Evolutionary conservation across 2,797 vertebrate genomes (phyloP).

Genomic region (Momotus momota): DNA sequence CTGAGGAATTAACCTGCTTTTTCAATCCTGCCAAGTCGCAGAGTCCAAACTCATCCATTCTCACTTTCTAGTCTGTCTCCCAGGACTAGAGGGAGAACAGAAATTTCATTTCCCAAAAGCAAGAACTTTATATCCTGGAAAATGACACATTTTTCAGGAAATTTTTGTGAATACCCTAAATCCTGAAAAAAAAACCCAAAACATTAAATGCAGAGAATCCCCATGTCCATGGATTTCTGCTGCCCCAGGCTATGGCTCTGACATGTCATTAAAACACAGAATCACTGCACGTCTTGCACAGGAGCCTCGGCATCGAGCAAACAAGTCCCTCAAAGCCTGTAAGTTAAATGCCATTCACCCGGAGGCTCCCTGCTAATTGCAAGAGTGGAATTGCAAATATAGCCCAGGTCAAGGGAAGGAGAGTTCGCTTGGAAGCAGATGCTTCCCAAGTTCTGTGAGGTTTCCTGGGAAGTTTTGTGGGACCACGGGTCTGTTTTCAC

Average conservation of each 20-base stretch:
- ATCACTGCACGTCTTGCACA: background rate
- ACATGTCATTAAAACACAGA: conserved; percentile 6
- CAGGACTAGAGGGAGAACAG: background rate
- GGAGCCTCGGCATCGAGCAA: background rate
- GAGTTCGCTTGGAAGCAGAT: background rate
- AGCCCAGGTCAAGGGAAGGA: background rate
- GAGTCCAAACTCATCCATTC: background rate
- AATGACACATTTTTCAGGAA: background rate
- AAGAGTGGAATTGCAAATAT: background rate
- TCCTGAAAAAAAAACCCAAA: background rate
- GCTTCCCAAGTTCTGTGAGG: background rate
- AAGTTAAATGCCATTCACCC: background rate
- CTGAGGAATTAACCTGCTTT: background rate
- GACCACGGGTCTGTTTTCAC: background rate
- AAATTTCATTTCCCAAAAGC: background rate
- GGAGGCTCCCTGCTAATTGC: background rate
- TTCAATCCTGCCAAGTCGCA: background rate
- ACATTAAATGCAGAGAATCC: background rate
- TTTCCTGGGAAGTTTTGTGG: background rate
- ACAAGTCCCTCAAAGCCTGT: background rate
- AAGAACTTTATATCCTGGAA: background rate
- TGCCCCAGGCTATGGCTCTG: background rate
- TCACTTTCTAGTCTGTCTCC: background rate
- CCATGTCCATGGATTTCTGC: background rate
- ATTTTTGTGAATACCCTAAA: background rate